These are phyloP conservation scores for Hyperoplus lanceolatus DNA, from an alignment of 2,797 vertebrate genomes.

Conservation along the genomic window DNA sequence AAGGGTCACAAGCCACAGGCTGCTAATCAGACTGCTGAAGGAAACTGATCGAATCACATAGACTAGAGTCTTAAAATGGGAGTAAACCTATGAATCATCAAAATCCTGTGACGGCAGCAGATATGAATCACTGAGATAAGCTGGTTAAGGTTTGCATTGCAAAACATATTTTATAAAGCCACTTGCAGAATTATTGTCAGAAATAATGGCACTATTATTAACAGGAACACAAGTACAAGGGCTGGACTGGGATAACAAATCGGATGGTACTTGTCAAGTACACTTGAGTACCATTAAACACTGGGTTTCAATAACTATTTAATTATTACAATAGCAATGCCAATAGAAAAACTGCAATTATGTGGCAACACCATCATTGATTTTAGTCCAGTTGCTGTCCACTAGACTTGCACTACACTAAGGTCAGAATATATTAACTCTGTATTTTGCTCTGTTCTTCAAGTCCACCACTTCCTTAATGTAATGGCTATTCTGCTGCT, in stretches of 20 bases:
- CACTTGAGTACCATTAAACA: background rate
- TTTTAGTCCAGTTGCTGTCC: too few species aligned
- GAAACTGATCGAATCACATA: background rate
- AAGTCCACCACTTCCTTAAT: too few species aligned
- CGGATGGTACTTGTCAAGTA: too few species aligned
- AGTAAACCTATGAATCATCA: background rate
- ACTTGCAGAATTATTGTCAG: background rate
- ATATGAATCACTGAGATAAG: slow-evolving; percentile 4
- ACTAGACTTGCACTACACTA: too few species aligned
- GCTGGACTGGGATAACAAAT: too few species aligned
- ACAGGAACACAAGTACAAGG: background rate
- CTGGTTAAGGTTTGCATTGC: background rate
- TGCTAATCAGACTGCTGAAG: background rate
- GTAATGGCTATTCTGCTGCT: too few species aligned
- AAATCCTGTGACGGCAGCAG: background rate
- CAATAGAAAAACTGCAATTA: too few species aligned
- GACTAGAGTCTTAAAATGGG: background rate
- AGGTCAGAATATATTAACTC: too few species aligned
- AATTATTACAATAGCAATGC: too few species aligned
- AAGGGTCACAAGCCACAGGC: background rate
- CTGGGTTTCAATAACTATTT: background rate
- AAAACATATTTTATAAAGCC: background rate
- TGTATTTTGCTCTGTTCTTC: too few species aligned
- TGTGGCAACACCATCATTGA: too few species aligned
- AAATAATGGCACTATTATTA: background rate